Evolutionary conservation across 1,140 invertebrate species (phyloP).

Genomic region (Drosophila leontia): DNA sequence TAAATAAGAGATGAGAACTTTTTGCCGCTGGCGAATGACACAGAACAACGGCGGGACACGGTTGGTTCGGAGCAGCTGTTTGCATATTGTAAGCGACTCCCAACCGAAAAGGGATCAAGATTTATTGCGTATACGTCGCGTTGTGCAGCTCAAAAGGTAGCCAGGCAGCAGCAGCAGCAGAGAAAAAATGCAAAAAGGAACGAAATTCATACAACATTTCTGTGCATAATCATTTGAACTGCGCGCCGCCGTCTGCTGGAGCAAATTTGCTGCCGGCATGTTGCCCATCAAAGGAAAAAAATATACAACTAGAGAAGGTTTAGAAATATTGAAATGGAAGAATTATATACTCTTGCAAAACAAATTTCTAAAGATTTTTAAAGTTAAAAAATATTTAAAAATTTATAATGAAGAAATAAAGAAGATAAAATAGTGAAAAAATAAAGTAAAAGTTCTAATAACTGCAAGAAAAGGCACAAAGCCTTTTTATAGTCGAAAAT

Average conservation of each 20-base stretch:
- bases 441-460: too few relatives aligned
- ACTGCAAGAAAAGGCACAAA: background rate
- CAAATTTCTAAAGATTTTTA: rapidly evolving
- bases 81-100: constrained; percentile 58
- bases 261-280: constrained; percentile 77
- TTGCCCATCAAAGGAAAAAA: constrained; percentile 62
- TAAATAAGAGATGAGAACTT: constrained; percentile 81
- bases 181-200: constrained; percentile 56
- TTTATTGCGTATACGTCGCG: constrained; percentile 76
- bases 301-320: constrained; percentile 21
- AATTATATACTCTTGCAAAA: background rate
- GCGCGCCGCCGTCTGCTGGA: constrained; percentile 61
- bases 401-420: background rate
- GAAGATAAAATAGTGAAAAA: too few relatives aligned
- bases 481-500: background rate
- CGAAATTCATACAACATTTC: constrained; percentile 71
- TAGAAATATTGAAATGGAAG: background rate
- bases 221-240: constrained; percentile 81
- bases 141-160: constrained; percentile 64
- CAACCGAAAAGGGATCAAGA: constrained; percentile 51
- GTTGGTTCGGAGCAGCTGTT: constrained; percentile 68
- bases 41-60: constrained; percentile 29
- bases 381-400: background rate
- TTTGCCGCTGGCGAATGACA: constrained; percentile 71
- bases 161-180: background rate